Conservation (phyloP, 2,888 invertebrate genomes). For the Sepioteuthis lessoniana region DNA sequence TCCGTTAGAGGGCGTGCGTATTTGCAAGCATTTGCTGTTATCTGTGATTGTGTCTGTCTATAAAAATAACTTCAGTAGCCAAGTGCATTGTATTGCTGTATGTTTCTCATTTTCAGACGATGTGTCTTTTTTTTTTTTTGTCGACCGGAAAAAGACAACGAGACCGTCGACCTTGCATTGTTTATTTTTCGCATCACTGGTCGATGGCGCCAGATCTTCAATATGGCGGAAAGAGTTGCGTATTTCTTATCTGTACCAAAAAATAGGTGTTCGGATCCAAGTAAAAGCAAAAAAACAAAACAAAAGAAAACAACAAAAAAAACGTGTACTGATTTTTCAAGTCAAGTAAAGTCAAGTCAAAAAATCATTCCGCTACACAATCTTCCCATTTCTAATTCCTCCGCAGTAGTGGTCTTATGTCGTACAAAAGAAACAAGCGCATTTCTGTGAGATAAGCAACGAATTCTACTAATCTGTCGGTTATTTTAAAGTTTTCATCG, state of each 20-base stretch:
- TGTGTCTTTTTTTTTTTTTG: background rate
- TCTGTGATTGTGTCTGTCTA: no score
- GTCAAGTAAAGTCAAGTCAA: no score
- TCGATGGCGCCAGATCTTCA: background rate
- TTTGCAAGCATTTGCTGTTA: background rate
- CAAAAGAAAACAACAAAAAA: no score
- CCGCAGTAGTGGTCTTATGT: no score
- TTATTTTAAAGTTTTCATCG: no score
- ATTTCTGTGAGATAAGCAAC: no score
- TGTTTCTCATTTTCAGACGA: background rate
- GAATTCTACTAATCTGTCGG: no score
- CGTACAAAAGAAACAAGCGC: no score
- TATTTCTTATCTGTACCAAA: background rate
- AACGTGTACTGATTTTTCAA: background rate
- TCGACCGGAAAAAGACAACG: background rate
- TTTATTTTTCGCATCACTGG: background rate
- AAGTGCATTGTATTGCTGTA: background rate
- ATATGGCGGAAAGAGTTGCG: background rate
- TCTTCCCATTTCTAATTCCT: background rate
- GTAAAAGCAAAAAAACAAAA: background rate
- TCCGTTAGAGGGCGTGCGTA: slow-evolving; percentile 2
- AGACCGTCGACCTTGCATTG: background rate
- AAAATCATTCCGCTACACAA: background rate
- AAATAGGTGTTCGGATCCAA: background rate
- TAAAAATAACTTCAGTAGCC: background rate